phyloP scores from a whole-genome alignment of 2,888 invertebrate genomes.

The Encarsia formosa region DNA sequence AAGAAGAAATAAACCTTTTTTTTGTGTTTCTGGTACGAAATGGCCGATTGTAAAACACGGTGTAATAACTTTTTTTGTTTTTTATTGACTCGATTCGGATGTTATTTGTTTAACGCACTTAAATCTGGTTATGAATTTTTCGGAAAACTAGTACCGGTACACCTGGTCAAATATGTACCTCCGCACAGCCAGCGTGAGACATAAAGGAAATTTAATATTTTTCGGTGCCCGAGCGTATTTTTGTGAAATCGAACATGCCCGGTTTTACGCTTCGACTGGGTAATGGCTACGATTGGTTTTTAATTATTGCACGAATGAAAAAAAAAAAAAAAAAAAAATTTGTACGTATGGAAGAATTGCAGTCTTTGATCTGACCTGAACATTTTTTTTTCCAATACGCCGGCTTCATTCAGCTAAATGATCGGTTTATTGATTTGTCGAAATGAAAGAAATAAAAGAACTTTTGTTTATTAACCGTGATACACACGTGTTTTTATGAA shows the following conservation, averaged over 20 bases:
- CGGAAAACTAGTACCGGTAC: conserved; percentile 20
- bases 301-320: conserved; percentile 32
- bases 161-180: conserved; percentile 23
- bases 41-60: conserved; percentile 14
- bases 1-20: conserved; percentile 18
- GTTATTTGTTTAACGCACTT: conserved; percentile 13
- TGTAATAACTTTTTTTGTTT: conserved; percentile 13
- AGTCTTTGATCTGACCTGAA: conserved; percentile 25
- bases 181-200: conserved; percentile 3
- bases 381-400: no score
- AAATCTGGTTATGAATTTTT: conserved; percentile 24
- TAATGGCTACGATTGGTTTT: conserved; percentile 31
- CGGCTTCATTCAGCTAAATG: no score
- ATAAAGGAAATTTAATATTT: conserved; percentile 24
- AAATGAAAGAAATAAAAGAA: no score
- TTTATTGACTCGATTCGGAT: conserved; percentile 17
- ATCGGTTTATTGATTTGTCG: no score
- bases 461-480: no score
- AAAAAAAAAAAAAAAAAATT: no score
- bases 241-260: conserved; percentile 22
- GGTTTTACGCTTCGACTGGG: conserved; percentile 31
- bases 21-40: conserved; percentile 11
- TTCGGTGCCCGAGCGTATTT: conserved; percentile 20
- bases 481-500: no score
- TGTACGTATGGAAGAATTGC: conserved; percentile 15